phyloP scores from a whole-genome alignment of 2,888 invertebrate genomes.

The Ichneumoninae sp. region DNA sequence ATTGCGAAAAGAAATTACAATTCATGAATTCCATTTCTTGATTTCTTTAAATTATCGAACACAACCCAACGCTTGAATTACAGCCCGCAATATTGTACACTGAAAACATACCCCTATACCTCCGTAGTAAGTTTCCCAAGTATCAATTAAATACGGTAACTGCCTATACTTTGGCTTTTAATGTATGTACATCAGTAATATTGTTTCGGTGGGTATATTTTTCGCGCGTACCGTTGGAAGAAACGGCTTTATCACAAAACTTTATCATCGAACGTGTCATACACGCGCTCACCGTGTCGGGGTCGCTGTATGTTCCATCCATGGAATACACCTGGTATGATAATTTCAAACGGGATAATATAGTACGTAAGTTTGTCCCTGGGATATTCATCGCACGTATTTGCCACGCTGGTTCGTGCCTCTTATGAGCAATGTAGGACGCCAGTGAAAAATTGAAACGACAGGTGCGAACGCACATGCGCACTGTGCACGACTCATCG shows the following conservation, averaged over 20 bases:
- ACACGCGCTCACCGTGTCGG: slow-evolving; percentile 56
- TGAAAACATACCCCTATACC: neutral
- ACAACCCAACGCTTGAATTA: neutral
- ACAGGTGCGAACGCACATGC: slow-evolving; percentile 16
- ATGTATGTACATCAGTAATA: neutral
- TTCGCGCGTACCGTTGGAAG: neutral
- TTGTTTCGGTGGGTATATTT: neutral
- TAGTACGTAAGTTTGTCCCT: slow-evolving; percentile 21
- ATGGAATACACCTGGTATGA: slow-evolving; percentile 62
- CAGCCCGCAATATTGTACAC: neutral
- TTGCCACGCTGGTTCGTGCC: slow-evolving; percentile 46
- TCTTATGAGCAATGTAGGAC: slow-evolving; percentile 46
- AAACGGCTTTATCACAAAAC: neutral
- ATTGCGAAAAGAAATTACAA: neutral
- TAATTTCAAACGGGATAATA: slow-evolving; percentile 66
- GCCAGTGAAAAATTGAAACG: slow-evolving; percentile 23
- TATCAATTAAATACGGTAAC: neutral
- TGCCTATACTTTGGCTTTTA: neutral
- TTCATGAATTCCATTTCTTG: neutral
- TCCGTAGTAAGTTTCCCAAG: neutral
- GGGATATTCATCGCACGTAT: slow-evolving; percentile 58
- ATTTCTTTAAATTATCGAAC: neutral
- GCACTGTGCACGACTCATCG: neutral
- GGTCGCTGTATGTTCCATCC: slow-evolving; percentile 48
- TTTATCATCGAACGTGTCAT: slow-evolving; percentile 1